Conservation (phyloP, 2,888 invertebrate species). For the Lysandra bellargus region DNA sequence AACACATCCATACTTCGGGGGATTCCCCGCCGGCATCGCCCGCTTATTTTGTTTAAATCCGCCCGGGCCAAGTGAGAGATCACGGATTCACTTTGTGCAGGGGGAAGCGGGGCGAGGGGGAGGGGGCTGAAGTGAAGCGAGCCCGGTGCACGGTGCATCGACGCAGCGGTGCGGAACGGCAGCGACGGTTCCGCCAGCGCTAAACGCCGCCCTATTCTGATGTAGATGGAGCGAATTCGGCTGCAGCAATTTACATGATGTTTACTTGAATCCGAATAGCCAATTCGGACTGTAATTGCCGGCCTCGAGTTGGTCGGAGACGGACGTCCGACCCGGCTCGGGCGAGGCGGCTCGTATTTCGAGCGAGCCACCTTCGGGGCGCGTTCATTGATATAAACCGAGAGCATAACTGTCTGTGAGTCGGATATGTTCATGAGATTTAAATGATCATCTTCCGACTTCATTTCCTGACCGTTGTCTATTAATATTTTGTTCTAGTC, state of each 20-base stretch:
- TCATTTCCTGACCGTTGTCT: not conserved
- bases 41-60: slow-evolving; percentile 32
- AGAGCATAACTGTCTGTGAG: not conserved
- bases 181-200: not conserved
- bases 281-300: slow-evolving; percentile 16
- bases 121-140: not conserved
- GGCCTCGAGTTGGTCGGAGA: not conserved
- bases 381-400: slow-evolving; percentile 6
- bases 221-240: slow-evolving; percentile 15
- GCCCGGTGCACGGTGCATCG: slow-evolving; percentile 1
- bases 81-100: slow-evolving; percentile 35
- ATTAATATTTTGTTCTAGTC: not conserved
- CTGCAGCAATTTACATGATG: slow-evolving; percentile 27
- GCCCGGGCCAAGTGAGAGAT: slow-evolving; percentile 30
- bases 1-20: not conserved
- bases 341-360: not conserved
- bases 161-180: slow-evolving; percentile 14
- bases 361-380: not conserved
- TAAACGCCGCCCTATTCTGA: slow-evolving; percentile 26
- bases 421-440: not conserved
- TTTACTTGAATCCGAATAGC: slow-evolving; percentile 27
- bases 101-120: not conserved
- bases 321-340: slow-evolving; percentile 4
- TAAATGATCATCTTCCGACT: not conserved
- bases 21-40: not conserved